These are phyloP conservation scores for Charadrius vociferus DNA, from an alignment of 2,113 vertebrate genomes.

Conservation along the genomic window DNA sequence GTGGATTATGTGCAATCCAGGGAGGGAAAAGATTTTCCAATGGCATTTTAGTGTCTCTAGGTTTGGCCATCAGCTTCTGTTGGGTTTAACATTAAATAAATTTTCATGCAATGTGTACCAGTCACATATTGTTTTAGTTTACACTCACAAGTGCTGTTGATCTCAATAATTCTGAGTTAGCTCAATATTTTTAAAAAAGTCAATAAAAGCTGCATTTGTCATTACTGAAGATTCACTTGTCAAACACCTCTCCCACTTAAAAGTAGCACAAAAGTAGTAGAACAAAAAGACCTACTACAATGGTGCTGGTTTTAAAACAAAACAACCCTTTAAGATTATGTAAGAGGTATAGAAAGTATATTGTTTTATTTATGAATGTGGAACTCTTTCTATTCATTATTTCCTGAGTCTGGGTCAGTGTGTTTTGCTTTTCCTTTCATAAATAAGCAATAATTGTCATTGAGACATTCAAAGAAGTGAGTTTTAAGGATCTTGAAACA, in stretches of 20 bases:
- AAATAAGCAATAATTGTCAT: slow-evolving; percentile 41
- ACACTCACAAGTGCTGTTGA: not conserved
- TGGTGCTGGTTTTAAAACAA: not conserved
- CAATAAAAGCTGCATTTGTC: not conserved
- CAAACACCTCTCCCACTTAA: slow-evolving; percentile 14
- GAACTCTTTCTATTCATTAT: slow-evolving; percentile 45
- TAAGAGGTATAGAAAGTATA: slow-evolving; percentile 46
- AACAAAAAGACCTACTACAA: slow-evolving; percentile 42
- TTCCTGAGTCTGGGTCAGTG: not conserved
- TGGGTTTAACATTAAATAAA: not conserved
- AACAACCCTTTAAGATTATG: slow-evolving; percentile 14
- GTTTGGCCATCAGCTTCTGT: not conserved
- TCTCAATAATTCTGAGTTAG: not conserved
- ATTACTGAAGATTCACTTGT: slow-evolving; percentile 40
- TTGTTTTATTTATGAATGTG: slow-evolving; percentile 62
- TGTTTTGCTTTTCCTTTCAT: slow-evolving; percentile 19
- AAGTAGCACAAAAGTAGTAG: not conserved
- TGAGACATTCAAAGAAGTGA: slow-evolving; percentile 18
- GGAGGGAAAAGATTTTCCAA: not conserved
- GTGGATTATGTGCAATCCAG: not conserved
- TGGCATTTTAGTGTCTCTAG: not conserved
- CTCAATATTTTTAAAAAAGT: slow-evolving; percentile 12
- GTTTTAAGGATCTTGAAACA: slow-evolving; percentile 38
- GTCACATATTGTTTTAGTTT: not conserved
- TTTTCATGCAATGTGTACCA: not conserved